These are phyloP conservation scores for Ariopsis seemanni DNA, from an alignment of 2,113 vertebrate genomes.

Conservation along the genomic window DNA sequence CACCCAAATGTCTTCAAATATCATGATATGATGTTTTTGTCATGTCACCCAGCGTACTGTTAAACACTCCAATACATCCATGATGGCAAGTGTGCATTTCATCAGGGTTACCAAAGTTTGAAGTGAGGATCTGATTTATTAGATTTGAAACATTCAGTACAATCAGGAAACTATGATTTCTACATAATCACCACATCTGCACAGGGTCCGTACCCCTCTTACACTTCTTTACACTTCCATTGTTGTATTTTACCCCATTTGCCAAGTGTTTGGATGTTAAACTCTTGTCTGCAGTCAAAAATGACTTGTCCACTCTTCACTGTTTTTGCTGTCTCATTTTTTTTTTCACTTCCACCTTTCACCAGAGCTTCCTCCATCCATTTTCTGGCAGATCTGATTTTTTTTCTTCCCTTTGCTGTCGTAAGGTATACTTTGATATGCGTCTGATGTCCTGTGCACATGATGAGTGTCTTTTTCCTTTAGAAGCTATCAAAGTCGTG, in stretches of 20 bases:
- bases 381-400: not conserved
- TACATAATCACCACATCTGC: not conserved
- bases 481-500: not conserved
- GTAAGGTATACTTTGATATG: not conserved
- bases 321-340: not conserved
- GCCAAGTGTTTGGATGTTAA: not conserved
- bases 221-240: not conserved
- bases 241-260: not conserved
- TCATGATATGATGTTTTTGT: too few relatives aligned
- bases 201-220: not conserved
- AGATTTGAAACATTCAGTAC: not conserved
- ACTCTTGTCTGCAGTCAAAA: not conserved
- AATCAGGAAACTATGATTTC: not conserved
- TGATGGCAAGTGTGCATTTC: not conserved
- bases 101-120: not conserved
- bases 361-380: not conserved
- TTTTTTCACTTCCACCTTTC: not conserved
- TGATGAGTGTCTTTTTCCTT: not conserved
- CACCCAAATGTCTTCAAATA: too few relatives aligned
- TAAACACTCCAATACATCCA: too few relatives aligned
- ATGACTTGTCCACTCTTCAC: not conserved
- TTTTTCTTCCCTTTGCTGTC: not conserved
- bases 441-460: not conserved
- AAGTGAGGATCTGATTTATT: not conserved
- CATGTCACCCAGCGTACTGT: too few relatives aligned